Evolutionary conservation across 2,888 invertebrate genomes (phyloP), one percentile per base, ranked within the genome.

Genomic region (Bellardia bayeri): DNA sequence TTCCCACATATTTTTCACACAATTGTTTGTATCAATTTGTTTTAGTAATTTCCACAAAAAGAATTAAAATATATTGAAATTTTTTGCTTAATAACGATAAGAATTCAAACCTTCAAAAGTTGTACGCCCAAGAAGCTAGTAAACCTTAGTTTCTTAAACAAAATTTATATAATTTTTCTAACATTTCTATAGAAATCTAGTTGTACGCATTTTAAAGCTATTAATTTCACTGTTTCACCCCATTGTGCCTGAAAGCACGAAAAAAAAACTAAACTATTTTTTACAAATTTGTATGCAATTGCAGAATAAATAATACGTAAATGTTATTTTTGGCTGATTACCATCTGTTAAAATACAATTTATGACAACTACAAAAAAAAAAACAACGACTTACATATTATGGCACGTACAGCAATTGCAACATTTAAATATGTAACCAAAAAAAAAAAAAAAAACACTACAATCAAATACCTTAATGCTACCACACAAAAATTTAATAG

Each of bases 341-440:
- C 68, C 78, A 86, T 79, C 86, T 86, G 82, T 82, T 86, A 69
- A 69, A 82, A 74, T 58, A 82, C 66, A 82, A 78, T 82, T 74
- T 82, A 79, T 82, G 63, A 30, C 14, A 71, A 75, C 45, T 23
- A 14, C 45, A 66, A 45, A 51, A 45, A 37, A 14, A 2, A 33
- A 37, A 9, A 54, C 13, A 6, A 16, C n/a, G 3, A 33, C 30
- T 13, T 3, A 74, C 14, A 14, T 49, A n/a, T 33, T 42, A 30
- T 13, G 13, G 42, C 66, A 78, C 56, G 66, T 78, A 66, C 54
- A 16, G 23, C 61, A 61, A 13, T 33, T 14, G 30, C 33, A 33
- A 14, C 33, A 61, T 61, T 37, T 33, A 33, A 14, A 30, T 30
- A 14, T 33, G 33, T 33, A 33, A 61, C 14, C 11, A 11, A 40